phyloP scores from a whole-genome alignment of 2,113 vertebrate genomes.

The Furnarius figulus region DNA sequence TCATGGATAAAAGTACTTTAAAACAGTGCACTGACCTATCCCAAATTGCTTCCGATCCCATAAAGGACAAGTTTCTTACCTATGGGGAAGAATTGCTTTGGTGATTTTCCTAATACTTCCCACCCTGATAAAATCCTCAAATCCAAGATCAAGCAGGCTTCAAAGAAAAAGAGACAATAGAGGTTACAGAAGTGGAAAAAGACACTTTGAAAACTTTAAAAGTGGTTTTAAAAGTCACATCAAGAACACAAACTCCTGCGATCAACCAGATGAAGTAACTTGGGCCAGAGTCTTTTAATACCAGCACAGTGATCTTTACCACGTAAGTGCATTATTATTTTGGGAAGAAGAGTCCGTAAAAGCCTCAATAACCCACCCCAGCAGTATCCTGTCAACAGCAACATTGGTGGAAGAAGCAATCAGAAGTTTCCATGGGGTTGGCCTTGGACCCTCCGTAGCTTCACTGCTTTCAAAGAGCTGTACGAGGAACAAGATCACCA shows the following conservation, averaged over 20 bases:
- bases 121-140: conserved; percentile 82
- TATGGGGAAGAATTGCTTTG: conserved; percentile 80
- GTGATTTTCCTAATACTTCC: conserved; percentile 83
- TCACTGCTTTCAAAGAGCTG: conserved; percentile 77
- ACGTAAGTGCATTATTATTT: accelerated
- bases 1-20: neutral
- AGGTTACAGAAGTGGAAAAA: neutral
- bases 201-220: neutral
- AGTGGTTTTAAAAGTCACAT: neutral
- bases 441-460: neutral
- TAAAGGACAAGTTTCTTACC: conserved; percentile 62
- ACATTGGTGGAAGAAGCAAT: conserved; percentile 82
- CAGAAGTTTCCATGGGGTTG: conserved; percentile 76
- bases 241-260: neutral
- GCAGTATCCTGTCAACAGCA: conserved; percentile 80
- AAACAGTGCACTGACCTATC: neutral
- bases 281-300: neutral
- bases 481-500: conserved; percentile 78
- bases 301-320: neutral
- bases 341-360: neutral
- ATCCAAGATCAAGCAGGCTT: conserved; percentile 80
- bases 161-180: neutral
- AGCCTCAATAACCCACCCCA: conserved; percentile 69
- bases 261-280: neutral
- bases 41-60: neutral